phyloP scores from a whole-genome alignment of 30 jellyfish, hydroid and myxozoan genomes.

The Hydractinia echinata region DNA sequence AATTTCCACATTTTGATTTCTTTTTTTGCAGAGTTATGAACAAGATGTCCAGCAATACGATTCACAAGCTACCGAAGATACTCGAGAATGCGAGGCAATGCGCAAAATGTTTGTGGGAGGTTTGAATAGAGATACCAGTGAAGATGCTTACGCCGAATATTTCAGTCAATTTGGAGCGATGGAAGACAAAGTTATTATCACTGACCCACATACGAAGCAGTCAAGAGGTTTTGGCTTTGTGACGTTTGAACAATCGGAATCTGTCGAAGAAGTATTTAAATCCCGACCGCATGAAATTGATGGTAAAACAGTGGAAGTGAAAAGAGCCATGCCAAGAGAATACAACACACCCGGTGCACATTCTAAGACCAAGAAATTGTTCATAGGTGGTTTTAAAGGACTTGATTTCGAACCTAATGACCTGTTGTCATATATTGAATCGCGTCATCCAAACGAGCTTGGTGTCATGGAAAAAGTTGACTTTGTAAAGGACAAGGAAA shows the following conservation, averaged over 20 bases:
- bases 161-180: conserved; percentile 65
- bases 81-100: conserved; percentile 48
- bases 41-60: background rate
- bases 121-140: conserved; percentile 49
- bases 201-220: conserved; percentile 50
- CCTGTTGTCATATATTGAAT: conserved; percentile 32
- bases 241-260: conserved; percentile 50
- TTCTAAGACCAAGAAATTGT: conserved; percentile 60
- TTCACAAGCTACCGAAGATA: conserved; percentile 13
- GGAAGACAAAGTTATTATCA: conserved; percentile 76
- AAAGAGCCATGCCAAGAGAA: conserved; percentile 92
- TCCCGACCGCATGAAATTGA: conserved; percentile 75
- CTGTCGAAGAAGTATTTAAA: conserved; percentile 66
- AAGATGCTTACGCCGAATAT: conserved; percentile 60
- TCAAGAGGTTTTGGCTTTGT: conserved; percentile 96
- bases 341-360: conserved; percentile 59
- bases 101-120: conserved; percentile 83
- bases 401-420: conserved; percentile 53
- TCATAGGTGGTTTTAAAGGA: conserved; percentile 61
- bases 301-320: conserved; percentile 67
- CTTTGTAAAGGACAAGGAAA: conserved; percentile 60
- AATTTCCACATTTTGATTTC: no score
- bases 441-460: conserved; percentile 34
- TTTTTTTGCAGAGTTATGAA: no score
- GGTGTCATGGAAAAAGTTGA: conserved; percentile 69